Conservation (phyloP, 2,113 vertebrate species). For the Perca schrenkii region DNA sequence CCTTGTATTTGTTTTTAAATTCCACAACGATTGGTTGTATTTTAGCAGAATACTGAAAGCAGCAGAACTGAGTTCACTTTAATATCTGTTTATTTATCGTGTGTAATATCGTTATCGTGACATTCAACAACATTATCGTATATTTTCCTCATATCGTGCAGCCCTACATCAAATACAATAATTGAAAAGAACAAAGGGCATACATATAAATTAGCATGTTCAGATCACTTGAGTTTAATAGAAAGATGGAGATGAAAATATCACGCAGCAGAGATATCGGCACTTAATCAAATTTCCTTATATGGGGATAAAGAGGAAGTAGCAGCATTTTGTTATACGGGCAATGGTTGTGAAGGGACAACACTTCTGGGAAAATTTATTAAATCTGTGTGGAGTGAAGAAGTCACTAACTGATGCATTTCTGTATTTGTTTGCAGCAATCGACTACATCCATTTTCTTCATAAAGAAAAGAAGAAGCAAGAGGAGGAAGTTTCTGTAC, state of each 20-base stretch:
- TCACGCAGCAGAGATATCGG: background rate
- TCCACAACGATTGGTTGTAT: too few species aligned
- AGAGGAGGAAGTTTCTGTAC: constrained; percentile 94
- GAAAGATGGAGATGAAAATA: background rate
- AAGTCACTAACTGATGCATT: constrained; percentile 23
- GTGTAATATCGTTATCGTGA: too few species aligned
- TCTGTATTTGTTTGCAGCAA: constrained; percentile 84
- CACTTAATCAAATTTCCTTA: background rate
- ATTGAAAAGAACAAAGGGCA: background rate
- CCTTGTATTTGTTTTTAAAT: too few species aligned
- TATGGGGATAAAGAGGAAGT: constrained; percentile 1
- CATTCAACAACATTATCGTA: too few species aligned
- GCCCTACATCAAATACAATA: background rate
- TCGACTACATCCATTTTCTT: constrained; percentile 99
- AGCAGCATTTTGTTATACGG: background rate
- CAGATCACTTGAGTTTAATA: background rate
- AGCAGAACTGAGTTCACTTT: too few species aligned
- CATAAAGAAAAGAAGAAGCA: constrained; percentile 99
- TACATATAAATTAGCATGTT: background rate
- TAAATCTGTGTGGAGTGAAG: background rate
- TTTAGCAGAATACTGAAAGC: too few species aligned
- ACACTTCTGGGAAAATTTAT: background rate
- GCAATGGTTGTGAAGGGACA: background rate
- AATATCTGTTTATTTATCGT: too few species aligned
- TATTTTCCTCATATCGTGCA: too few species aligned